A percentile compares a stretch with the other conserved stretches of the same genome.
These are phyloP conservation scores for Globodera rostochiensis DNA, from an alignment of 1,140 invertebrate genomes.

Conservation along the genomic window DNA sequence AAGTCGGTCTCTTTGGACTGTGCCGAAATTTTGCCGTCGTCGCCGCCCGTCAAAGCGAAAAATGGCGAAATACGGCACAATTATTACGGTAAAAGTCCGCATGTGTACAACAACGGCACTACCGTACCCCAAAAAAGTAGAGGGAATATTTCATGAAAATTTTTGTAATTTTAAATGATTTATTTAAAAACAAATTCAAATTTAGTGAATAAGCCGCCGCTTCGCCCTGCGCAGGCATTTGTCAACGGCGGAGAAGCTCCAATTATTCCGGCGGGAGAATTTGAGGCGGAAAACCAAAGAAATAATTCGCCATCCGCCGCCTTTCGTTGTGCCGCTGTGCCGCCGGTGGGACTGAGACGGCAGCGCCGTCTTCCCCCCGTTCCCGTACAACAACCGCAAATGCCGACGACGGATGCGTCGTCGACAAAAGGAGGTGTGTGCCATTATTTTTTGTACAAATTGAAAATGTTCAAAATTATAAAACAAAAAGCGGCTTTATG, in stretches of 20 bases:
- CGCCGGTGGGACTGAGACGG: neutral
- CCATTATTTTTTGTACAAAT: neutral
- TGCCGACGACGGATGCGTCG: neutral
- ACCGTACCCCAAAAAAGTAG: neutral
- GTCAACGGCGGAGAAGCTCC: neutral
- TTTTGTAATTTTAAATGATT: neutral
- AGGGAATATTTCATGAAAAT: conserved; percentile 1
- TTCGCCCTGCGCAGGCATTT: conserved; percentile 40
- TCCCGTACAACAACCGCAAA: neutral
- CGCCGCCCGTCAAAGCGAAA: conserved; percentile 49
- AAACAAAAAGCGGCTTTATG: neutral
- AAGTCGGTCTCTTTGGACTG: conserved; percentile 64
- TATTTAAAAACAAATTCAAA: neutral
- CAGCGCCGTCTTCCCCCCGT: conserved; percentile 13
- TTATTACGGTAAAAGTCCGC: neutral
- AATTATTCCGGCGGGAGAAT: conserved; percentile 49
- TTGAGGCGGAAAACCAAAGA: conserved; percentile 37
- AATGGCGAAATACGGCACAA: conserved; percentile 27
- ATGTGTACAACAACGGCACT: neutral
- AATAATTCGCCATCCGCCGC: conserved; percentile 31
- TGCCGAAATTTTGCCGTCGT: conserved; percentile 48
- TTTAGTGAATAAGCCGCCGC: conserved; percentile 43
- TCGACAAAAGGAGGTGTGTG: neutral
- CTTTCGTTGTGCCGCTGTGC: neutral
- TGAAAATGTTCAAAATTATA: neutral